These are phyloP conservation scores for Cheilosia pagana DNA, from an alignment of 2,888 invertebrate species.

Conservation along the genomic window DNA sequence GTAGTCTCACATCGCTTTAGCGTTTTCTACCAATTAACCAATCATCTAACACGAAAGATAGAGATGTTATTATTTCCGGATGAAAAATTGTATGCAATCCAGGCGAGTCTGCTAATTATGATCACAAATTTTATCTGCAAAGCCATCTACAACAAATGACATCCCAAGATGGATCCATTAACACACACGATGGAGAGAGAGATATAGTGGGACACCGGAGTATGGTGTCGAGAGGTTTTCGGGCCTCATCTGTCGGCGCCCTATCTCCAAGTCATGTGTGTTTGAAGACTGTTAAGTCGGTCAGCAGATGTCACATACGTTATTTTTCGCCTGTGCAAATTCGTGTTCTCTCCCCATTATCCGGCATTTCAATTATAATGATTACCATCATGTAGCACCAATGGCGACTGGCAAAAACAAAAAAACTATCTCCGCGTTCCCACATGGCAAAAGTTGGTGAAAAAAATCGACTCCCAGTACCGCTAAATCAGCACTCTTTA, in stretches of 20 bases:
- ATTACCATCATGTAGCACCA: conserved; percentile 47
- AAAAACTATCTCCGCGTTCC: conserved; percentile 26
- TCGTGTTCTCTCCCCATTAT: conserved; percentile 44
- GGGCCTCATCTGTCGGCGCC: conserved; percentile 24
- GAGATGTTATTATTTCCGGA: not conserved
- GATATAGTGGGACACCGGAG: conserved; percentile 13
- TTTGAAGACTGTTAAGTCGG: conserved; percentile 53
- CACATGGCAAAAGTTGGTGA: conserved; percentile 11
- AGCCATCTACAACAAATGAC: conserved; percentile 24
- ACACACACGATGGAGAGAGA: conserved; percentile 14
- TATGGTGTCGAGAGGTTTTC: conserved; percentile 36
- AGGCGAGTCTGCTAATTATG: conserved; percentile 22
- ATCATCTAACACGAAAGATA: conserved; percentile 1
- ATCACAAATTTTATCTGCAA: conserved; percentile 29
- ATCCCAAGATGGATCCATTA: conserved; percentile 29
- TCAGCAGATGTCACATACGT: conserved; percentile 56
- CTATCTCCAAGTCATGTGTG: not conserved
- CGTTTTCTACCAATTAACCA: conserved; percentile 9
- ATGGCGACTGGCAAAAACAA: conserved; percentile 3
- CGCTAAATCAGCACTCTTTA: conserved; percentile 49
- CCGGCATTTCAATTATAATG: conserved; percentile 61
- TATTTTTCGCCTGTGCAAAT: conserved; percentile 39
- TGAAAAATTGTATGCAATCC: not conserved
- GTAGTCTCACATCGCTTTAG: not conserved
- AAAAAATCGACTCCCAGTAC: conserved; percentile 28